These are phyloP conservation scores for Rapana venosa DNA, from an alignment of 2,888 invertebrate species.

Conservation along the genomic window DNA sequence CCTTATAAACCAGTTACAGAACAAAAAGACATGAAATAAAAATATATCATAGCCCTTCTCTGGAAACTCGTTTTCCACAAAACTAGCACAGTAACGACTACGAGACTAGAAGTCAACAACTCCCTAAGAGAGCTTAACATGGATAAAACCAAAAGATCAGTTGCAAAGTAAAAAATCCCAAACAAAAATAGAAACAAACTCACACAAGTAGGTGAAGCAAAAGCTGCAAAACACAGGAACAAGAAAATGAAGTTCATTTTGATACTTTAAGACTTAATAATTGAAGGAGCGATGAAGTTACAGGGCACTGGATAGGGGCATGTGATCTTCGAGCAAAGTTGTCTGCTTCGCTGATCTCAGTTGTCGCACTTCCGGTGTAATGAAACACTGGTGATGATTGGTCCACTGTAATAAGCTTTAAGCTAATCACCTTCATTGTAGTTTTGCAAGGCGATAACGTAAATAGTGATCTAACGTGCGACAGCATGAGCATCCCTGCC, in stretches of 20 bases:
- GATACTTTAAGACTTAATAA: neutral
- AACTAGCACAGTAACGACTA: no score
- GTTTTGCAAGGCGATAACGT: neutral
- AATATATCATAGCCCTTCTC: no score
- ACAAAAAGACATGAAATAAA: no score
- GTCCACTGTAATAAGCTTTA: neutral
- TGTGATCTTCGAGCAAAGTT: neutral
- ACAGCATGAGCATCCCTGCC: no score
- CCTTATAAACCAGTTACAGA: no score
- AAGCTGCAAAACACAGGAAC: neutral
- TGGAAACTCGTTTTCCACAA: no score
- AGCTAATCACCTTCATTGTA: neutral
- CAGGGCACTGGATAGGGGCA: neutral
- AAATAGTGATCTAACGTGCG: no score
- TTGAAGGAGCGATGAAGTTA: no score
- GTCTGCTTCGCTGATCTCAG: neutral
- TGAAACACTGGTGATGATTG: neutral
- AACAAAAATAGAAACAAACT: neutral
- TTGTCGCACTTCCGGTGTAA: neutral
- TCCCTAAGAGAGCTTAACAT: no score
- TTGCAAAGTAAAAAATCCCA: neutral
- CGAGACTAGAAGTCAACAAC: no score
- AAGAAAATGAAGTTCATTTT: neutral
- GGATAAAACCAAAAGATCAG: neutral
- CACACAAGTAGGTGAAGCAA: neutral